Conservation (phyloP, 2,797 vertebrate species). For the Pangasius larnaudii region DNA sequence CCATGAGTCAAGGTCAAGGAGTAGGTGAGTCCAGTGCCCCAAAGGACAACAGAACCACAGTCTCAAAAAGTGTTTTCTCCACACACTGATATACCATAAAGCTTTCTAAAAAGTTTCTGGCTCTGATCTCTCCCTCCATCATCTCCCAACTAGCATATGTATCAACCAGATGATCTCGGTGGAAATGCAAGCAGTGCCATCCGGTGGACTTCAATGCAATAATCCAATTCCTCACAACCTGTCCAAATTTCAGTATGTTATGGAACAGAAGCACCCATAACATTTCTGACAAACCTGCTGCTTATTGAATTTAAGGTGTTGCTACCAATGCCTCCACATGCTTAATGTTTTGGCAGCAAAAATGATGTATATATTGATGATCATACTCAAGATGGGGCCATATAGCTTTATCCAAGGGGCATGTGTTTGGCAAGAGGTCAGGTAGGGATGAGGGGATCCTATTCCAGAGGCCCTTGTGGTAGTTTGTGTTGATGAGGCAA, state of each 20-base stretch:
- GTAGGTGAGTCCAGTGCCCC: constrained; percentile 67
- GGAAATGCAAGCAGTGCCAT: constrained; percentile 55
- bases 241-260: constrained; percentile 36
- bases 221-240: constrained; percentile 37
- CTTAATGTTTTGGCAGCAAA: constrained; percentile 30
- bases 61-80: constrained; percentile 44
- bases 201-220: constrained; percentile 49
- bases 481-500: constrained; percentile 57
- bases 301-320: constrained; percentile 25
- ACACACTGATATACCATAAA: constrained; percentile 25
- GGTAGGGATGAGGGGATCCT: constrained; percentile 35
- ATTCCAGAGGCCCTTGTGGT: constrained; percentile 42
- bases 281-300: constrained; percentile 24
- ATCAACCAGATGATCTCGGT: constrained; percentile 38
- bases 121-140: constrained; percentile 32
- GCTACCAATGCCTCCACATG: constrained; percentile 3
- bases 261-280: constrained; percentile 6
- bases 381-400: background rate
- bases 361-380: background rate
- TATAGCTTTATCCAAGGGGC: constrained; percentile 11
- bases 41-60: constrained; percentile 58
- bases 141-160: constrained; percentile 32
- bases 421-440: constrained; percentile 32
- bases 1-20: constrained; percentile 70
- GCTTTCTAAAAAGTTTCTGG: constrained; percentile 25